These are phyloP conservation scores for Agapornis canus DNA, from an alignment of 2,797 vertebrate species.

Conservation along the genomic window DNA sequence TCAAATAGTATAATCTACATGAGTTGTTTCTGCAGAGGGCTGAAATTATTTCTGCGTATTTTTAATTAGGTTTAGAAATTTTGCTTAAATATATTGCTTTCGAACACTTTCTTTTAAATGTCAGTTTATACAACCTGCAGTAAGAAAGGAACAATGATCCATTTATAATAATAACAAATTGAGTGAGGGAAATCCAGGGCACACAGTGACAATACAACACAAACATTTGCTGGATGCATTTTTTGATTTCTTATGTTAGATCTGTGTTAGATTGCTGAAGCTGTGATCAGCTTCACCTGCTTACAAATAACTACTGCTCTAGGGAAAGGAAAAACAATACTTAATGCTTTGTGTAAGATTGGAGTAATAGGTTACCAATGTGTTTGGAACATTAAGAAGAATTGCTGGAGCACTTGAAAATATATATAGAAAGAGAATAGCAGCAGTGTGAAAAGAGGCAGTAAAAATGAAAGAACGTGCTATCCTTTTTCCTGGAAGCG, in stretches of 20 bases:
- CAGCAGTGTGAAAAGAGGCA: not conserved
- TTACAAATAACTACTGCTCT: slow-evolving; percentile 34
- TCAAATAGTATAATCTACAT: slow-evolving; percentile 74
- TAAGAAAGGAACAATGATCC: not conserved
- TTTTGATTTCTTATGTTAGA: not conserved
- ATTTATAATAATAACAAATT: not conserved
- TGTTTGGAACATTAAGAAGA: slow-evolving; percentile 34
- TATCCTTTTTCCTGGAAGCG: slow-evolving; percentile 6
- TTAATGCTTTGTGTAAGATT: slow-evolving; percentile 33
- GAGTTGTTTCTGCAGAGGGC: slow-evolving; percentile 66
- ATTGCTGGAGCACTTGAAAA: slow-evolving; percentile 38
- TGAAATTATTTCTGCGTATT: slow-evolving; percentile 59
- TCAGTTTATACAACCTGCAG: slow-evolving; percentile 5
- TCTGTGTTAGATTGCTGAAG: not conserved
- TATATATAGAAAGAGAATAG: not conserved
- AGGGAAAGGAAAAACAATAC: not conserved
- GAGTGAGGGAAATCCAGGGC: not conserved
- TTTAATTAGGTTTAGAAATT: slow-evolving; percentile 58
- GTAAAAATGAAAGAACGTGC: not conserved
- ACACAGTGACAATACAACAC: not conserved
- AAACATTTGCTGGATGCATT: not conserved
- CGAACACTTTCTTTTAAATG: not conserved
- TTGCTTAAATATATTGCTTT: slow-evolving; percentile 30
- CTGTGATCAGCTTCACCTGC: slow-evolving; percentile 52
- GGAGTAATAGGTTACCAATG: not conserved